phyloP scores from a whole-genome alignment of 2,113 vertebrate genomes.

The Ranitomeya variabilis region DNA sequence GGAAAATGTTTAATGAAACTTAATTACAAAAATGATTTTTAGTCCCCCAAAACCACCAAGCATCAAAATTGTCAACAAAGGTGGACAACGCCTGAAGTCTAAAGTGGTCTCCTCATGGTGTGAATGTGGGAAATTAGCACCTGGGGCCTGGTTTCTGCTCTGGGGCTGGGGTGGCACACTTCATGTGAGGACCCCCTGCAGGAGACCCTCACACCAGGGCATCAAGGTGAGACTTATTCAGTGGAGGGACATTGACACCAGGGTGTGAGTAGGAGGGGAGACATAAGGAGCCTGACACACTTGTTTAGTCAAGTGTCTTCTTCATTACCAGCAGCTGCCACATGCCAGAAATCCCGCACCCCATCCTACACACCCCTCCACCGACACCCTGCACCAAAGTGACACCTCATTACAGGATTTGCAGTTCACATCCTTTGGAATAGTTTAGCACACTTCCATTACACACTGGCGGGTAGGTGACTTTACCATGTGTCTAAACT shows the following conservation, averaged over 20 bases:
- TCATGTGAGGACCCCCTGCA: not conserved
- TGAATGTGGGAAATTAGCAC: not conserved
- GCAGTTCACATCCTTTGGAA: not conserved
- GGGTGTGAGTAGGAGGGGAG: not conserved
- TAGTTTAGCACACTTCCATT: not conserved
- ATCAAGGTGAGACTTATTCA: no score
- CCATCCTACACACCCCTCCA: not conserved
- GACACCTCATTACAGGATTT: not conserved
- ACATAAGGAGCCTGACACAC: not conserved
- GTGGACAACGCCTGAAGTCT: no score
- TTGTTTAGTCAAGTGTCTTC: not conserved
- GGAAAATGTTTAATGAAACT: no score
- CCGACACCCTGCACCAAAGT: not conserved
- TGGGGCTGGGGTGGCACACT: not conserved
- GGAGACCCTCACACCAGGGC: not conserved
- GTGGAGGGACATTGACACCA: not conserved
- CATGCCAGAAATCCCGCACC: not conserved
- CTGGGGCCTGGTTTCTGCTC: not conserved
- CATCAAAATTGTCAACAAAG: no score
- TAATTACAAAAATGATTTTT: no score
- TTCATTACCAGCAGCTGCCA: not conserved
- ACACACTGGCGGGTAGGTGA: not conserved
- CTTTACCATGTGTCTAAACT: not conserved
- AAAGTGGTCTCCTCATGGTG: not conserved
- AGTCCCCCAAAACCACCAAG: no score